Percentiles rank a stretch among this genome's conserved stretches.
These are phyloP conservation scores for Ondatra zibethicus DNA, from an alignment of 2,113 vertebrate species.

Conservation along the genomic window DNA sequence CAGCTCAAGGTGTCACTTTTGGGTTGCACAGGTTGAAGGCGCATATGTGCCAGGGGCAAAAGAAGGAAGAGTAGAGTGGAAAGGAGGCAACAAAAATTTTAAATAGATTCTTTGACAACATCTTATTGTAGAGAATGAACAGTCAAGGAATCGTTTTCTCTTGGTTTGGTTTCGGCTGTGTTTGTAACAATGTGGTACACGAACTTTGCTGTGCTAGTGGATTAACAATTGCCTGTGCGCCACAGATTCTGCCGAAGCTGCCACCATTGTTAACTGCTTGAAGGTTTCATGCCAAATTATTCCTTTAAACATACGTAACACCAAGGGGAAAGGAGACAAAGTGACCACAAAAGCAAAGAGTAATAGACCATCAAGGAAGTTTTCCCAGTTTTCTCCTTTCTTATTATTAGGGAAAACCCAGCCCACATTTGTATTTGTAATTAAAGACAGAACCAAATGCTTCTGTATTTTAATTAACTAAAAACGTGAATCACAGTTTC, in stretches of 20 bases:
- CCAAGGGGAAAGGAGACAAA: neutral
- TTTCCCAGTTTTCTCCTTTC: neutral
- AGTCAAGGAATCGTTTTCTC: neutral
- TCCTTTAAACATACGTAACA: neutral
- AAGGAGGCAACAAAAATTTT: neutral
- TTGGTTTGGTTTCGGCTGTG: neutral
- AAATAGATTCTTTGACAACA: neutral
- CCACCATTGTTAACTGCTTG: neutral
- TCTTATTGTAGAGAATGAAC: neutral
- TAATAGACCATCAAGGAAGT: neutral
- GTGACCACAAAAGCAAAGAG: neutral
- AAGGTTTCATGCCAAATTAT: slow-evolving; percentile 7
- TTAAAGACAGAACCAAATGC: neutral
- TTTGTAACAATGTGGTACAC: neutral
- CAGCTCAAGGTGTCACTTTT: no score
- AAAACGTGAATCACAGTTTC: neutral
- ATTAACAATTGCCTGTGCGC: neutral
- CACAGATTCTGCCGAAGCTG: neutral
- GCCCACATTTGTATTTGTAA: neutral
- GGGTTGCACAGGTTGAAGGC: neutral
- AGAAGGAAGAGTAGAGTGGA: neutral
- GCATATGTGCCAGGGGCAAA: neutral
- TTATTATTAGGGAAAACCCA: neutral
- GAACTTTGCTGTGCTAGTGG: neutral
- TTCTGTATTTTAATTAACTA: slow-evolving; percentile 23